Conservation (phyloP, 2,888 invertebrate species). For the Strigamia maritima region DNA sequence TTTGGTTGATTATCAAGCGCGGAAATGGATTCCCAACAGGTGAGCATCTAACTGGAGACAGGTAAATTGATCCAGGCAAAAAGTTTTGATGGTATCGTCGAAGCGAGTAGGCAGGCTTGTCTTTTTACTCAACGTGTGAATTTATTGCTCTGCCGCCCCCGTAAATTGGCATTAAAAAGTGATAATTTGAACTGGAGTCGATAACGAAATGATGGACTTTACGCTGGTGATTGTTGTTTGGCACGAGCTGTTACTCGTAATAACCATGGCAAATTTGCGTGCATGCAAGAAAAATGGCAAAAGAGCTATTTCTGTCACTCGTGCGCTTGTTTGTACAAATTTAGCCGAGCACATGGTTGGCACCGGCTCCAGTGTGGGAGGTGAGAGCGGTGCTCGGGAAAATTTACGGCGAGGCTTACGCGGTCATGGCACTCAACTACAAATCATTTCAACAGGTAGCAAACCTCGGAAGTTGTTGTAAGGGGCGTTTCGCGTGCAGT, state of each 20-base stretch:
- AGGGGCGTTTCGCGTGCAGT: neutral
- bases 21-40: slow-evolving; percentile 18
- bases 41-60: neutral
- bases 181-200: neutral
- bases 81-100: neutral
- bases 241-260: neutral
- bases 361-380: slow-evolving; percentile 38
- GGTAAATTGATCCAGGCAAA: slow-evolving; percentile 17
- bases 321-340: slow-evolving; percentile 31
- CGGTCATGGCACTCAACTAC: slow-evolving; percentile 39
- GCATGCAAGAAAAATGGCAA: neutral
- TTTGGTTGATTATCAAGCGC: neutral
- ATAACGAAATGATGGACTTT: neutral
- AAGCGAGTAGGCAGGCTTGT: neutral
- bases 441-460: slow-evolving; percentile 41
- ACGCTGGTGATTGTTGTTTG: neutral
- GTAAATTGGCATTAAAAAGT: slow-evolving; percentile 3
- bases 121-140: neutral
- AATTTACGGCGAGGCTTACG: slow-evolving; percentile 38
- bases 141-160: slow-evolving; percentile 7
- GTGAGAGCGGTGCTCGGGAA: slow-evolving; percentile 38
- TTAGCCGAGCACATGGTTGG: slow-evolving; percentile 38
- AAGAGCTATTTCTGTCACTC: slow-evolving; percentile 20
- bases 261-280: slow-evolving; percentile 12
- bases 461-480: slow-evolving; percentile 20